Evolutionary conservation across 1,140 invertebrate genomes (phyloP), one percentile per base, ranked within the genome.

Genomic region (Camponotus floridanus): DNA sequence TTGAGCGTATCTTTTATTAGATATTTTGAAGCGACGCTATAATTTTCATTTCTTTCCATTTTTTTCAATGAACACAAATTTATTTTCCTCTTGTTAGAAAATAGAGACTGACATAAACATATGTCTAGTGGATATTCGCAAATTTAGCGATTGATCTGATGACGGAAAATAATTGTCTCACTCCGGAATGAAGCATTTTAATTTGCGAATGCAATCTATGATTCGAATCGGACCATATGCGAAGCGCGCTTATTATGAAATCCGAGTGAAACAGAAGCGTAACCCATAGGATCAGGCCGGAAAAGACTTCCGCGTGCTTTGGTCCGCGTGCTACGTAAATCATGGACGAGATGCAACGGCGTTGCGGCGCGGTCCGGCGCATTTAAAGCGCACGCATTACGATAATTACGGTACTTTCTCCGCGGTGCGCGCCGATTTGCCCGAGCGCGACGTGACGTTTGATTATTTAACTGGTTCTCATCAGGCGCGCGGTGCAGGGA

Each of bases 181-280:
- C 33, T 15, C 9, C 13, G 59, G 48, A 18, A 5, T 33, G 1
- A 13, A 11, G 8, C n/a, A 6, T 80, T 70, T n/a, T n/a, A 70
- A 0, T 31, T 39, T 51, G 21, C 8, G 13, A 42, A 15, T 51
- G 65, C 65, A 39, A 42, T 68, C 39, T 13, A 45, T 13, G 42
- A 31, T n/a, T n/a, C 13, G 42, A 42, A 21, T 55, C 8, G 55
- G 4, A 31, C 7, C 11, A 33, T 1, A 73, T 11, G 31, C 31
- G 45, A 18, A 13, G 65, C n/a, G 18, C 0, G 26, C n/a, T 7
- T 80, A 90, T 88, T 71, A 87, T 86, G 89, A 90, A 90, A 89
- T 65, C 87, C 81, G 79, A 88, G 71, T 86, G 81, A 90, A 92
- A 91, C 89, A 92, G 91, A 91, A 92, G 91, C 31, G 26, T 81